Evolutionary conservation across 2,113 vertebrate species (phyloP).

Genomic region (Telmatochromis brichardi): DNA sequence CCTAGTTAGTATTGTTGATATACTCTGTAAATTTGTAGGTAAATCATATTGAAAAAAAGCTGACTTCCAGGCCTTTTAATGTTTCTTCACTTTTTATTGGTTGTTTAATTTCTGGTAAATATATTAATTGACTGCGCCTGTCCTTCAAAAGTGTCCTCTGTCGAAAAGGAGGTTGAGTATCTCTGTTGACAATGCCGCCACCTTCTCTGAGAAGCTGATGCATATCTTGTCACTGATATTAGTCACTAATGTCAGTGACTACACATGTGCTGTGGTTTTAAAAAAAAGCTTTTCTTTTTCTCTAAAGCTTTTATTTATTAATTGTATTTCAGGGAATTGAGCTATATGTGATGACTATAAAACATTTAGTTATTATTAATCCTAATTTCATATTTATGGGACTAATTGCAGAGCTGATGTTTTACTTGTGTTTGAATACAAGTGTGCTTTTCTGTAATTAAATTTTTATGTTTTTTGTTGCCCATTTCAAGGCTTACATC

Average conservation of each 20-base stretch:
- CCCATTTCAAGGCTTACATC: constrained; percentile 79
- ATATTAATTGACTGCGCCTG: background rate
- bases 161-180: background rate
- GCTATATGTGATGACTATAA: background rate
- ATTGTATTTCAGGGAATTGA: background rate
- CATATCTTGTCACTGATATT: background rate
- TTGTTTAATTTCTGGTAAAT: background rate
- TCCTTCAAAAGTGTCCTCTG: background rate
- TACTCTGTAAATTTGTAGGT: background rate
- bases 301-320: background rate
- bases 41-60: background rate
- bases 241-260: background rate
- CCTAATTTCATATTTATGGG: rapidly evolving
- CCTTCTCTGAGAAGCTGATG: background rate
- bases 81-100: background rate
- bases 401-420: background rate
- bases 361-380: background rate
- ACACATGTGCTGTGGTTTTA: background rate
- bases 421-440: background rate
- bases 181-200: background rate
- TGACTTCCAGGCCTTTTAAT: background rate
- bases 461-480: background rate
- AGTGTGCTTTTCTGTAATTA: background rate
- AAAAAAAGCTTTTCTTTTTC: background rate
- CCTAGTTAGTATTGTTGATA: background rate